Evolutionary conservation across 2,113 vertebrate species (phyloP).

Genomic region (Puntigrus tetrazona): DNA sequence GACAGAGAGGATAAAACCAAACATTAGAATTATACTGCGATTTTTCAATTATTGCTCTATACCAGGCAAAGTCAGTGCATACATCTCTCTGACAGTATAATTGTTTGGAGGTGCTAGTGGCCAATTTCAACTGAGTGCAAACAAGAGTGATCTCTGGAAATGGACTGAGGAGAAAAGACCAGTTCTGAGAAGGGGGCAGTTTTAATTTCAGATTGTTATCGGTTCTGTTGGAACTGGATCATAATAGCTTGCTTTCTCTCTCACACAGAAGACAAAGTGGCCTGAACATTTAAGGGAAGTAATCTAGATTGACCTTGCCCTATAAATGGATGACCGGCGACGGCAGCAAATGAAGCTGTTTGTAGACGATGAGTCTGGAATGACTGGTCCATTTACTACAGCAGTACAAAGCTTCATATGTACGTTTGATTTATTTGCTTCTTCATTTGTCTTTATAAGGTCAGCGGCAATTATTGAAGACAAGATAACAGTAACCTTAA

Average conservation of each 20-base stretch:
- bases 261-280: slow-evolving; percentile 48
- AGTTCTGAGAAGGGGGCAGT: slow-evolving; percentile 8
- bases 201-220: slow-evolving; percentile 58
- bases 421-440: slow-evolving; percentile 24
- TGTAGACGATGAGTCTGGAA: background rate
- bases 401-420: background rate
- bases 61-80: slow-evolving; percentile 9
- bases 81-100: slow-evolving; percentile 50
- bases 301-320: slow-evolving; percentile 55
- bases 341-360: slow-evolving; percentile 32
- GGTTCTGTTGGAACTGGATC: slow-evolving; percentile 15
- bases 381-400: slow-evolving; percentile 21
- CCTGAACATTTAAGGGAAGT: slow-evolving; percentile 40
- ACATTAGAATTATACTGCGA: slow-evolving; percentile 7
- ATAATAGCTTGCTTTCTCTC: slow-evolving; percentile 47
- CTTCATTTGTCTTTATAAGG: slow-evolving; percentile 16
- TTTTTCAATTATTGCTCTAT: slow-evolving; percentile 33
- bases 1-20: background rate
- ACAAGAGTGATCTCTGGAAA: slow-evolving; percentile 42
- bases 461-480: slow-evolving; percentile 24
- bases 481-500: slow-evolving; percentile 1
- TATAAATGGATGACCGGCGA: slow-evolving; percentile 35
- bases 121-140: slow-evolving; percentile 45
- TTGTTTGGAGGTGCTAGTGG: slow-evolving; percentile 46
- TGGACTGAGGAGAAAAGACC: slow-evolving; percentile 6